phyloP scores from a whole-genome alignment of 2,797 vertebrate genomes.

The Apodemus agrarius region DNA sequence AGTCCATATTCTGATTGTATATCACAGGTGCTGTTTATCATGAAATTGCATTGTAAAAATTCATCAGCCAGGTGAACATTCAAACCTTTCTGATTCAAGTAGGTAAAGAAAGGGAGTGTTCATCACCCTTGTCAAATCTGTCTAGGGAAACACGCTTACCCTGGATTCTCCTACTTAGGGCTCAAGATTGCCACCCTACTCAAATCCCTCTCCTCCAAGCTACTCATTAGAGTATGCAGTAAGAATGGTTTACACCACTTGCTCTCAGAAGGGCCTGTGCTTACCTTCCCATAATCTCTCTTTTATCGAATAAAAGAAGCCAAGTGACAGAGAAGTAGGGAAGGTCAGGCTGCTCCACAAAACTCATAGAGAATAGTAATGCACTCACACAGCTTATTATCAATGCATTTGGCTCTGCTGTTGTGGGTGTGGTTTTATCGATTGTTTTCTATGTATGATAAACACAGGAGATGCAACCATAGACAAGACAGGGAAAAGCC shows the following conservation, averaged over 20 bases:
- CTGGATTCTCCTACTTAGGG: neutral
- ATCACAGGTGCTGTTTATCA: conserved; percentile 8
- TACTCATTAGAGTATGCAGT: fast-evolving
- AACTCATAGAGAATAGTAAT: neutral
- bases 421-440: neutral
- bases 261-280: neutral
- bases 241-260: neutral
- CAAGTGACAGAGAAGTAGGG: neutral
- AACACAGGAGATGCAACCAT: neutral
- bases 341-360: neutral
- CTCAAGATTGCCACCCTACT: neutral
- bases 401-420: neutral
- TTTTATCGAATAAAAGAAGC: neutral
- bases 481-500: neutral
- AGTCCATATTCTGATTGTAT: conserved; percentile 46
- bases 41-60: neutral
- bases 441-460: neutral
- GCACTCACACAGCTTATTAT: neutral
- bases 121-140: neutral
- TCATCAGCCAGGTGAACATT: neutral
- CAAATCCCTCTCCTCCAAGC: neutral
- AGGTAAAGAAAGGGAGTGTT: neutral
- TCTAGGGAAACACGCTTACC: neutral
- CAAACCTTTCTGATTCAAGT: neutral
- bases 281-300: neutral